phyloP scores from a whole-genome alignment of 2,113 vertebrate species.

The Thalassoma bifasciatum region DNA sequence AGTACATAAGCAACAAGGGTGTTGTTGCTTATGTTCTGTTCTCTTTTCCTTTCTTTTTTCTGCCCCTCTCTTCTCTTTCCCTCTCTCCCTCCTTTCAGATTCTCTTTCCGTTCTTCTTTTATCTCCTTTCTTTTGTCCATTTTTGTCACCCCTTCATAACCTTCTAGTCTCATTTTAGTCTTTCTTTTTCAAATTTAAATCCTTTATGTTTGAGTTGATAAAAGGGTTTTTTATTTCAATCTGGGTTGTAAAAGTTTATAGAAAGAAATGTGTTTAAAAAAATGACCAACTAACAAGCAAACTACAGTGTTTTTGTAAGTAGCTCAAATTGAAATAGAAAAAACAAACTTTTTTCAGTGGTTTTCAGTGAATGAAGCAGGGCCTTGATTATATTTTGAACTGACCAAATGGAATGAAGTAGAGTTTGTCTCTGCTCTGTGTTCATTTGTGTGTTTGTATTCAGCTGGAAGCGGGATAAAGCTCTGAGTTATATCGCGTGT shows the following conservation, averaged over 20 bases:
- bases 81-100: too few species aligned
- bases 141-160: too few species aligned
- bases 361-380: neutral
- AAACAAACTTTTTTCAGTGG: neutral
- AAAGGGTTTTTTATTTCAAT: neutral
- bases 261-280: neutral
- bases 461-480: conserved; percentile 28
- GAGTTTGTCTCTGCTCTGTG: conserved; percentile 3
- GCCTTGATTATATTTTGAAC: conserved; percentile 26
- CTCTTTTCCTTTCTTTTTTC: too few species aligned
- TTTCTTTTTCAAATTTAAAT: too few species aligned
- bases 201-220: neutral
- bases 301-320: neutral
- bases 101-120: too few species aligned
- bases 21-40: too few species aligned
- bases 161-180: too few species aligned
- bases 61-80: too few species aligned
- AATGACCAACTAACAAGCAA: neutral
- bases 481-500: conserved; percentile 65
- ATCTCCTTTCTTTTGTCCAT: too few species aligned
- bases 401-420: conserved; percentile 1
- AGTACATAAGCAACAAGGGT: too few species aligned
- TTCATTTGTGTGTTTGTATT: conserved; percentile 46
- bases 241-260: neutral
- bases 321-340: neutral